Evolutionary conservation across 2,113 vertebrate genomes (phyloP).

Genomic region (Atractosteus spatula): DNA sequence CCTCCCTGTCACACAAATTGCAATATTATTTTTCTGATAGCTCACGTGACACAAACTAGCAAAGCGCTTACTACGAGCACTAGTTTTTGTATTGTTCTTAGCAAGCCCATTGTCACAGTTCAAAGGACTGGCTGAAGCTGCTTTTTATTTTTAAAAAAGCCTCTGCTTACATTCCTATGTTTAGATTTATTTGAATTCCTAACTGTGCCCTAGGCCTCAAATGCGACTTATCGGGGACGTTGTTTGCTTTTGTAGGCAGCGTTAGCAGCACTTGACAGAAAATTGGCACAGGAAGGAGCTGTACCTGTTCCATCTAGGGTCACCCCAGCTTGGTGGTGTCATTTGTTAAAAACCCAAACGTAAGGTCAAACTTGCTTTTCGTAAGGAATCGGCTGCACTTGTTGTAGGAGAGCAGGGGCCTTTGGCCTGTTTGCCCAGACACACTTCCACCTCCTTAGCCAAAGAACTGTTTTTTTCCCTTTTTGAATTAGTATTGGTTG

Average conservation of each 20-base stretch:
- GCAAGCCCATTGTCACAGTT: no score
- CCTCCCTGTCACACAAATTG: no score
- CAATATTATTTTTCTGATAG: no score
- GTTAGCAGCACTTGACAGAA: not conserved
- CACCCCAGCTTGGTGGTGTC: not conserved
- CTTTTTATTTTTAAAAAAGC: not conserved
- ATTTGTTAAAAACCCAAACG: not conserved
- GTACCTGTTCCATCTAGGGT: not conserved
- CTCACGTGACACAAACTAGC: not conserved
- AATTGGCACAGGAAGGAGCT: not conserved
- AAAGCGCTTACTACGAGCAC: no score
- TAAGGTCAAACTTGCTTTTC: not conserved
- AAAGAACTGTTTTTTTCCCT: no score
- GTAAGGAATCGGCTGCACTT: not conserved
- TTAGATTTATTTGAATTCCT: conserved; percentile 1
- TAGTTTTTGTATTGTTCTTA: no score
- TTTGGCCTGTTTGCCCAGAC: not conserved
- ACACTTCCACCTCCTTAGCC: not conserved
- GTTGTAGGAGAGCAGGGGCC: not conserved
- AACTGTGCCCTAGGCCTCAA: no score
- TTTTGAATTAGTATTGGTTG: no score
- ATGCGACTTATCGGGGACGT: no score
- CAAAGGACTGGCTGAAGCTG: no score
- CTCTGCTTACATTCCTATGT: conserved; percentile 4
- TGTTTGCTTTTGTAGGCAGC: not conserved